Base-by-base conservation (phyloP, 2,888 invertebrate species). In the Unio pictorum region DNA sequence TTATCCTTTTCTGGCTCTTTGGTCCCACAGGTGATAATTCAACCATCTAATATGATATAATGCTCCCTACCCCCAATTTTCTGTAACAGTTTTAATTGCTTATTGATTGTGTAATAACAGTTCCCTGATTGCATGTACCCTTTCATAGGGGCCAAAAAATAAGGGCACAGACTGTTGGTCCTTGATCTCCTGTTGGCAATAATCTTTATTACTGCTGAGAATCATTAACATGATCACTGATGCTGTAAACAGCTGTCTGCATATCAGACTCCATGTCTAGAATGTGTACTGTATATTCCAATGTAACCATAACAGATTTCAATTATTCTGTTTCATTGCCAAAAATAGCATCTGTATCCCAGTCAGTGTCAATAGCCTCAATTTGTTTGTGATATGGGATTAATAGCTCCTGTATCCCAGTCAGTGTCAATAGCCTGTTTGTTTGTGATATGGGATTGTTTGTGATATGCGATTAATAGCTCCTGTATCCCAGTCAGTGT, bases 91-190 rank as follows among this genome's bases (percentile, higher is more conserved):
- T 34, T 34, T 34, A 34, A 54, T 61, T n/a, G 67, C 60, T 18
- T 3, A 4, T 61, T 67, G 61, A n/a, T 30, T 55, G 61, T 67
- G 26, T 20, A 61, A 18, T 28, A 61, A 26, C 17, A 67, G 55
- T 67, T 54, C 20, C 61, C 61, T 34, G 18, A 54, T 8, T 20
- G 3, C 20, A 61, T 15, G 58, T 55, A 67, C 55, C 8, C 55
- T 55, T 54, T 55, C 54, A 66, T 23, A 20, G 67, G 54, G 45
- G 45, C 30, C 59, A 67, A 34, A 18, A 67, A 34, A 18, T 45
- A 61, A 34, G 67, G 59, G n/a, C 63, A 63, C 8, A 34, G 7
- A 8, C 34, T 34, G 34, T 34, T 34, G 34, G 7, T 34, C 34
- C 34, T 34, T 34, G 34, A 34, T 8, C 34, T 34, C 34, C 34